Evolutionary conservation across 1,140 invertebrate species (phyloP).

Genomic region (Drosophila miranda): DNA sequence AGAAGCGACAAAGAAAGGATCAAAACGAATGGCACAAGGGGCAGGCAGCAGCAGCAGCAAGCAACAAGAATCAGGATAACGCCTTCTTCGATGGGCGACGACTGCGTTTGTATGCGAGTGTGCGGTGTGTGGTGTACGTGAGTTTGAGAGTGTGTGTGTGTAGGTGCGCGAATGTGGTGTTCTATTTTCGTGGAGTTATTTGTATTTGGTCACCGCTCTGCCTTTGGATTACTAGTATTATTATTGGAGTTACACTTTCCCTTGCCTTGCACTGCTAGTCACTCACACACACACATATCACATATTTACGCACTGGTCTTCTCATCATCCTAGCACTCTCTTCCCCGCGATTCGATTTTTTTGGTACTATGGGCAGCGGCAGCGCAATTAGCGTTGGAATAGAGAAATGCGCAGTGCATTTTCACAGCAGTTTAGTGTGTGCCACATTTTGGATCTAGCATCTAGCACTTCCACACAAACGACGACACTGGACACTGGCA

Average conservation of each 20-base stretch:
- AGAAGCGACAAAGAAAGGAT: constrained; percentile 42
- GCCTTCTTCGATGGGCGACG: constrained; percentile 50
- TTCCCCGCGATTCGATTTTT: constrained; percentile 17
- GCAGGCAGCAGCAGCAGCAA: constrained; percentile 13
- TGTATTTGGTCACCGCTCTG: neutral
- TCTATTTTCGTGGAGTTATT: constrained; percentile 22
- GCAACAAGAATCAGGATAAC: constrained; percentile 60
- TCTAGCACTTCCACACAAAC: neutral
- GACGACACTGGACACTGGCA: neutral
- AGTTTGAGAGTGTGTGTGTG: constrained; percentile 20
- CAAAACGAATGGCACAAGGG: constrained; percentile 6
- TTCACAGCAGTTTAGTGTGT: constrained; percentile 35
- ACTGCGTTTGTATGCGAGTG: no score
- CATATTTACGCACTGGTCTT: constrained; percentile 37
- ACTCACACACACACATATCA: constrained; percentile 3
- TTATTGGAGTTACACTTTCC: constrained; percentile 18
- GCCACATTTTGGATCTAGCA: constrained; percentile 30
- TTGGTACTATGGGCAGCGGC: constrained; percentile 15
- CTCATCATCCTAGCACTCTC: constrained; percentile 28
- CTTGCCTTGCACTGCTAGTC: constrained; percentile 35
- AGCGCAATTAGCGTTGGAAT: constrained; percentile 64
- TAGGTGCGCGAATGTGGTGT: constrained; percentile 20
- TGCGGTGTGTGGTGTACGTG: neutral
- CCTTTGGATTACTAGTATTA: constrained; percentile 1
- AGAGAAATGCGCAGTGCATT: constrained; percentile 63